Base-by-base conservation (phyloP, 2,888 invertebrate species). In the Leucoptera coffeella region DNA sequence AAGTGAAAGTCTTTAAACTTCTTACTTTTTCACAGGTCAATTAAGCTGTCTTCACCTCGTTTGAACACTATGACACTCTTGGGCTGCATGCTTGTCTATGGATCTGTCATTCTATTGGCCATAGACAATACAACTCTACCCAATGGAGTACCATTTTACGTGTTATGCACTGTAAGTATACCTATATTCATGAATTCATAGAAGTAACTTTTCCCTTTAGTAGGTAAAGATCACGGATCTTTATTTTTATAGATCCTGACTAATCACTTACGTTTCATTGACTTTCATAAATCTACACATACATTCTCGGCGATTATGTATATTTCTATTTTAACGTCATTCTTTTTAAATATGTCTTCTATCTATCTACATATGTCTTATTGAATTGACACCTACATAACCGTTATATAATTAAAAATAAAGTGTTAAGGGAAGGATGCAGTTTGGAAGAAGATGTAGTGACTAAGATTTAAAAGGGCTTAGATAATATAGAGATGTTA, bases 31-130 rank as follows among this genome's bases (percentile, higher is more conserved):
- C 43, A 1, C 67, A 88, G 90, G 54, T 88, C 86, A 35, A 90
- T 93, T 52, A 93, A 94, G 58, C 74, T 93, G 34, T 92, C 92
- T 12, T 92, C 92, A 42, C 93, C 93, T 1, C 83, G 87, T 34
- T 69, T 94, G 30, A 93, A 92, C 72, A 93, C 92, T 61, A 87
- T 92, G 62, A 90, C 91, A 1, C 82, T 90, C 20, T 80, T 89
- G 19, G 93, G 93, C 10, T 93, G 92, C 49, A 85, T 89, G 39
- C 61, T 91, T 39, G 91, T 92, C n/a, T 93, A 93, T 60, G 74
- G 82, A 2, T 88, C 91, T 1, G 90, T 93, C 22, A 85, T 91
- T 13, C 71, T 92, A 26, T 67, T 91, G 32, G 92, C 91, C 4
- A 72, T 91, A 30, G 91, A 92, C 62, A 82, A 85, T 47, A 81